phyloP scores from a whole-genome alignment of 1,140 invertebrate species.

The Galleria mellonella region DNA sequence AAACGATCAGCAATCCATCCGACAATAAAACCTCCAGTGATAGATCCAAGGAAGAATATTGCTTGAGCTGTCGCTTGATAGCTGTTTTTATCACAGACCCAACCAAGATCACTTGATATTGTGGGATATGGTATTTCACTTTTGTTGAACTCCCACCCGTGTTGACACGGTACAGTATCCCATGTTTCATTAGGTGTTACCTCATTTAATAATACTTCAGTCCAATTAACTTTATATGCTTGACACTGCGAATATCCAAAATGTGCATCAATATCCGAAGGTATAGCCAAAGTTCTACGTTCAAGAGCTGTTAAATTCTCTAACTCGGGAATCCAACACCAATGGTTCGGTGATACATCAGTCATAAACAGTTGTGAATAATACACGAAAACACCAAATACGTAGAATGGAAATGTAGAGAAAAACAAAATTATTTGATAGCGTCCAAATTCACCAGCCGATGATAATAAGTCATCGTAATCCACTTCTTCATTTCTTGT shows the following conservation, averaged over 20 bases:
- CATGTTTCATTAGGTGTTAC: slow-evolving; percentile 27
- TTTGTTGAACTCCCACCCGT: slow-evolving; percentile 77
- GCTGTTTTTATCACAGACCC: slow-evolving; percentile 79
- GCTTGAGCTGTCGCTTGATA: slow-evolving; percentile 79
- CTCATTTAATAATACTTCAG: slow-evolving; percentile 29
- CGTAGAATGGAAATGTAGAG: slow-evolving; percentile 57
- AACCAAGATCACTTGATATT: slow-evolving; percentile 71
- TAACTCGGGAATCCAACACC: slow-evolving; percentile 76
- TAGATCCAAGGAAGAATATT: slow-evolving; percentile 80
- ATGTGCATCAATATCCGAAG: slow-evolving; percentile 22
- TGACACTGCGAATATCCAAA: slow-evolving; percentile 54
- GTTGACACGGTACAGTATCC: slow-evolving; percentile 60
- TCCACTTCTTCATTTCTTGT: slow-evolving; percentile 37
- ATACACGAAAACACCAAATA: slow-evolving; percentile 79
- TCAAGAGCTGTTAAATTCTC: slow-evolving; percentile 54
- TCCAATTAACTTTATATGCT: slow-evolving; percentile 48
- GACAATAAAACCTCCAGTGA: slow-evolving; percentile 81
- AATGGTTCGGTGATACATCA: slow-evolving; percentile 74
- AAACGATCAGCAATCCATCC: slow-evolving; percentile 80
- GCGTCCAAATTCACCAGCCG: slow-evolving; percentile 78
- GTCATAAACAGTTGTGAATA: slow-evolving; percentile 82
- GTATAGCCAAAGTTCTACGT: slow-evolving; percentile 42
- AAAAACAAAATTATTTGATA: slow-evolving; percentile 80
- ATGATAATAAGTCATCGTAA: slow-evolving; percentile 77
- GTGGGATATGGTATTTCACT: slow-evolving; percentile 65